These are phyloP conservation scores for Otolemur garnettii DNA, from an alignment of 2,113 vertebrate genomes.

Conservation along the genomic window DNA sequence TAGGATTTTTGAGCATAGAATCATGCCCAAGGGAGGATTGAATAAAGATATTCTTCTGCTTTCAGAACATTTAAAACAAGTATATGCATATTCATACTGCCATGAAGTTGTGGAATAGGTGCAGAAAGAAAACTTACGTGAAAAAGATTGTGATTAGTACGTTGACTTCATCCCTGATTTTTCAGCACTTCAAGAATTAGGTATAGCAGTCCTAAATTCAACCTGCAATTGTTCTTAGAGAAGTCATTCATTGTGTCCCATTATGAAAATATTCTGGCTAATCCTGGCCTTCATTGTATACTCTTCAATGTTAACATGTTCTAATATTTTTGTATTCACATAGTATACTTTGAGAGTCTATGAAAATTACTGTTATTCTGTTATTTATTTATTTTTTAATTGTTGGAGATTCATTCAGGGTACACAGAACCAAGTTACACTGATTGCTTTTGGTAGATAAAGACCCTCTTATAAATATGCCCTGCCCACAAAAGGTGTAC, in stretches of 20 bases:
- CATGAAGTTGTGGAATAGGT: background rate
- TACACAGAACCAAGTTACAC: too few species aligned
- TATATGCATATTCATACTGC: slow-evolving; percentile 42
- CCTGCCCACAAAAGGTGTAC: too few species aligned
- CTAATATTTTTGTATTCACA: slow-evolving; percentile 19
- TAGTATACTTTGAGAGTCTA: background rate
- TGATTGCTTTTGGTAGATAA: too few species aligned
- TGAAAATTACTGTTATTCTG: background rate
- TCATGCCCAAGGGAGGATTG: background rate
- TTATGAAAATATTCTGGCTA: slow-evolving; percentile 28
- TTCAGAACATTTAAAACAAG: slow-evolving; percentile 58
- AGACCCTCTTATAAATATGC: too few species aligned
- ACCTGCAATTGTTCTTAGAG: slow-evolving; percentile 16
- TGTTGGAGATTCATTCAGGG: too few species aligned
- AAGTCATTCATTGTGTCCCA: slow-evolving; percentile 28
- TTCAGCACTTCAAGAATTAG: background rate
- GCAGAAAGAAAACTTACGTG: slow-evolving; percentile 22
- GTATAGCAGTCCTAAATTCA: slow-evolving; percentile 52
- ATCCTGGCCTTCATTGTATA: background rate
- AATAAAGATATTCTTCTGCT: slow-evolving; percentile 55
- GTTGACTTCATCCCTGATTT: slow-evolving; percentile 61
- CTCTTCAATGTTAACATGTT: background rate
- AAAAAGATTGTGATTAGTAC: slow-evolving; percentile 51
- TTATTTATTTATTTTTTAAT: background rate
- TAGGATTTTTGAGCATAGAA: background rate